Evolutionary conservation across 2,888 invertebrate species (phyloP), one percentile per base, ranked within the genome.

Genomic region (Synanthedon tipuliformis): DNA sequence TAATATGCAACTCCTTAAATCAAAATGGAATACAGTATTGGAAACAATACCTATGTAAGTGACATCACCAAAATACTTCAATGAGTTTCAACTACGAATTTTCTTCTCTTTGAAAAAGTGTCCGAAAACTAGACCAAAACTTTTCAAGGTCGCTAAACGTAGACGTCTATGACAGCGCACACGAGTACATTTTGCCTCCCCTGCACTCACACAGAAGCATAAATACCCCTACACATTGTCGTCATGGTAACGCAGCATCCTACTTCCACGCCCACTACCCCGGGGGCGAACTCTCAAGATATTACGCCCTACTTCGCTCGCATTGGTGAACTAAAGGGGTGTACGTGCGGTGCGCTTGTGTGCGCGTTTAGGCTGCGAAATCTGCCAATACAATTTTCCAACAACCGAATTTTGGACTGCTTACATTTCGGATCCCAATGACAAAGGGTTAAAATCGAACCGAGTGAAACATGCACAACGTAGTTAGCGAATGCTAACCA

Each of bases 241-340:
- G 86, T 85, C 88, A 88, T 89, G 79, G 87, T 86, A 80, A 90
- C 90, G 87, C 89, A 89, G 89, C 88, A 87, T 86, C 89, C 89
- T 84, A 82, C 83, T 87, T 83, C 88, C 86, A 85, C 87, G 81
- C 88, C 88, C 84, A 79, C 89, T 81, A 87, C 83, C 83, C 85
- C 76, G 79, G 84, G 84, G 83, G 79, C 80, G 81, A 79, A 82
- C 81, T 85, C 82, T 84, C 81, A 81, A 86, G 85, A 81, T 84
- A 84, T 82, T 81, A 83, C 86, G 83, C 85, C 83, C 84, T 83
- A 81, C 82, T 81, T 80, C 82, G 81, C 73, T 75, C 81, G 84
- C 78, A 83, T 83, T 84, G 84, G 85, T 72, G 84, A 81, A 78
- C 75, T 71, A 81, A 84, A 85, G 81, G 85, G 83, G 87, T 84